A percentile compares a stretch with the other conserved stretches of the same genome.
These are phyloP conservation scores for Helostoma temminkii DNA, from an alignment of 2,797 vertebrate species.

Conservation along the genomic window DNA sequence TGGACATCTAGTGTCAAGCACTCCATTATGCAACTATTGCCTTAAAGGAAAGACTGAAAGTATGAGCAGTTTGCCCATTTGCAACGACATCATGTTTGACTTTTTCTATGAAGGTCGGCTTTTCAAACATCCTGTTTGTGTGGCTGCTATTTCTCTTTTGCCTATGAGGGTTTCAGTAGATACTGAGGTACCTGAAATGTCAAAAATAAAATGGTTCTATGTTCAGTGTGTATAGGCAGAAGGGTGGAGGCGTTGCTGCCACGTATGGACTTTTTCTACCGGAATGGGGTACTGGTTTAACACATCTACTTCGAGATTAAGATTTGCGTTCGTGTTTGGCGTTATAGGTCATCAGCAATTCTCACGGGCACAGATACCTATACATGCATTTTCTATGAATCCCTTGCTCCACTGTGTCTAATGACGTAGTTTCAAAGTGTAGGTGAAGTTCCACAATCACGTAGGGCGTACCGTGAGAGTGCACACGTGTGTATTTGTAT, in stretches of 20 bases:
- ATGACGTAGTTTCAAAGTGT: constrained; percentile 70
- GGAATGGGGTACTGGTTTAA: background rate
- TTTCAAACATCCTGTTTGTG: background rate
- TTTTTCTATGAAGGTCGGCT: background rate
- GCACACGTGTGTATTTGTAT: constrained; percentile 3
- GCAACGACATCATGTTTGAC: background rate
- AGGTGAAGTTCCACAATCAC: constrained; percentile 60
- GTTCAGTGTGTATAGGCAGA: background rate
- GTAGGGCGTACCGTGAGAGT: constrained; percentile 17
- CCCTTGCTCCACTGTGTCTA: constrained; percentile 36
- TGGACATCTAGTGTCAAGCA: background rate
- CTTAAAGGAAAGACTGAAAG: background rate
- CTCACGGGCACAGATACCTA: background rate
- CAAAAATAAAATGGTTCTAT: background rate
- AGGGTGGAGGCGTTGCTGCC: background rate
- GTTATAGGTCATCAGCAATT: background rate
- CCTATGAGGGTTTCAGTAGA: background rate
- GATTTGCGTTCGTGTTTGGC: background rate
- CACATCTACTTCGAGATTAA: background rate
- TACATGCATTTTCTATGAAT: background rate
- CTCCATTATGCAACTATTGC: background rate
- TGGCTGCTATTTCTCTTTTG: too few species aligned
- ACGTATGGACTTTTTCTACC: background rate
- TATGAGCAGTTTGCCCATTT: background rate
- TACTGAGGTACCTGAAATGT: background rate